Evolutionary conservation across 37 sponge, comb jelly and placozoan species (phyloP).

Genomic region (Halichondria panicea): DNA sequence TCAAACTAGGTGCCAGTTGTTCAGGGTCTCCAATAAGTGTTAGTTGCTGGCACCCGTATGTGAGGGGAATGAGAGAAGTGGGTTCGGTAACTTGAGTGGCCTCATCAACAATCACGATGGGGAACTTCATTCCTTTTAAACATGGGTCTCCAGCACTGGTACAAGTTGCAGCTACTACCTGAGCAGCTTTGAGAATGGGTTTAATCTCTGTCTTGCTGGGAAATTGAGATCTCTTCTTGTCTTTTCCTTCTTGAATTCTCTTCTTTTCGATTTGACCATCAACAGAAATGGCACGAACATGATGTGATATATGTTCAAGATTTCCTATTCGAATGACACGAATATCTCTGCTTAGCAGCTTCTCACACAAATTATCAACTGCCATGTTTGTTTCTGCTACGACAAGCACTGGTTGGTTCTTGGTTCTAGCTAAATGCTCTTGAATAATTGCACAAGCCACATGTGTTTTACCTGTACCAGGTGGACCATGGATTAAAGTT

Average conservation of each 20-base stretch:
- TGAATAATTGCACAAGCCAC: conserved; percentile 67
- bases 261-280: conserved; percentile 57
- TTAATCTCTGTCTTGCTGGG: conserved; percentile 3
- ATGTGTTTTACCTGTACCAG: conserved; percentile 83
- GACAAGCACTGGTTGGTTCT: conserved; percentile 36
- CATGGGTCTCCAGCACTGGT: conserved; percentile 60
- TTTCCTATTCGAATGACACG: conserved; percentile 64
- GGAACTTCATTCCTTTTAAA: conserved; percentile 49
- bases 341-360: conserved; percentile 24
- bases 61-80: conserved; percentile 46
- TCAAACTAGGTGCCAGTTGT: conserved; percentile 62
- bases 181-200: conserved; percentile 42
- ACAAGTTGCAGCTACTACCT: conserved; percentile 68
- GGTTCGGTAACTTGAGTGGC: conserved; percentile 77
- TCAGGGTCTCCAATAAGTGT: conserved; percentile 74
- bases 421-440: background rate
- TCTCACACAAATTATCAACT: conserved; percentile 65
- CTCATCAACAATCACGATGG: conserved; percentile 71
- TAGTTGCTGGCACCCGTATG: conserved; percentile 57
- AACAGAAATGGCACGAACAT: conserved; percentile 43
- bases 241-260: conserved; percentile 30
- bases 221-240: conserved; percentile 4
- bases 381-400: conserved; percentile 79
- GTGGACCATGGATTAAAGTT: conserved; percentile 85
- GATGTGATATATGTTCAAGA: conserved; percentile 23